phyloP scores from a whole-genome alignment of 2,113 vertebrate genomes.

The Nannobrachium achirus region DNA sequence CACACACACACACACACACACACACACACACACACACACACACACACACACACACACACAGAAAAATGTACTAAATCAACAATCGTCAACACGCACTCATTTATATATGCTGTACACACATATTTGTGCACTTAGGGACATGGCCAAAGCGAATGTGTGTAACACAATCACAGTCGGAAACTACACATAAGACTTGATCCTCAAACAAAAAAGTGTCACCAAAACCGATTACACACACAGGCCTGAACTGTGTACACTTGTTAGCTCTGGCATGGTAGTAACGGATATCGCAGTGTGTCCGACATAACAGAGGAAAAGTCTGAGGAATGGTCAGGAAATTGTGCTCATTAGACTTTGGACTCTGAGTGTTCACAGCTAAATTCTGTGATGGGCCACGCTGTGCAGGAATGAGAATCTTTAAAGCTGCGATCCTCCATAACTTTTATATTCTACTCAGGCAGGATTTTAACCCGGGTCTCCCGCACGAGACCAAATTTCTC shows the following conservation, averaged over 20 bases:
- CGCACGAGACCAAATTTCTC: no score
- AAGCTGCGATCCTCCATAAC: no score
- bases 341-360: constrained; percentile 50
- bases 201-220: neutral
- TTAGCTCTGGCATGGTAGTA: constrained; percentile 17
- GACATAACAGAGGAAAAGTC: constrained; percentile 56
- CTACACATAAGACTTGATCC: neutral
- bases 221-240: neutral
- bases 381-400: no score
- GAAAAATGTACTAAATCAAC: neutral
- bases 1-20: constrained; percentile 3
- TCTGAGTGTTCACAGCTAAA: no score
- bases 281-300: constrained; percentile 21
- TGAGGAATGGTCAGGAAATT: constrained; percentile 72
- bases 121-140: neutral
- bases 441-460: no score
- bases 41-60: neutral
- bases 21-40: neutral
- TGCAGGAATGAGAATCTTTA: no score
- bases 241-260: neutral
- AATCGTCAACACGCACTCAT: no score
- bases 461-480: no score
- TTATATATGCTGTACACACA: no score
- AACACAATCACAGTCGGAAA: neutral
- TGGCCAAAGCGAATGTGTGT: neutral